phyloP scores from a whole-genome alignment of 2,113 vertebrate species.

The Anolis carolinensis region DNA sequence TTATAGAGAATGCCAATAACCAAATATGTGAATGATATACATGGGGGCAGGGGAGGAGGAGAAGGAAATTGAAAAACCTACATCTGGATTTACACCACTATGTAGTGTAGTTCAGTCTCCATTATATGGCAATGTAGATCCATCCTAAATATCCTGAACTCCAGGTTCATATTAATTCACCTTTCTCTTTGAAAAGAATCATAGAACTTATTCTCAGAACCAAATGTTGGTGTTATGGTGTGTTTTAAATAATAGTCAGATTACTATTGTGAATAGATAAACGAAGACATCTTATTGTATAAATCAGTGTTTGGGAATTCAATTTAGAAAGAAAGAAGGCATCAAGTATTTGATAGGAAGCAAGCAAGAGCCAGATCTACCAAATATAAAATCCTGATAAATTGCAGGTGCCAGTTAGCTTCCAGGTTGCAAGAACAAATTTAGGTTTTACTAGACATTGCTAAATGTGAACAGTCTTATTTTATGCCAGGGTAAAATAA shows the following conservation, averaged over 20 bases:
- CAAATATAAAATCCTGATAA: constrained; percentile 4
- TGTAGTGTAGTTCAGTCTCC: too few species aligned
- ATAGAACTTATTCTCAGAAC: neutral
- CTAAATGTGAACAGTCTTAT: constrained; percentile 19
- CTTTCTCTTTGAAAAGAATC: neutral
- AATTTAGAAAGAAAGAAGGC: neutral
- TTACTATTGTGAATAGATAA: neutral
- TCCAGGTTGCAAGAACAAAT: constrained; percentile 23
- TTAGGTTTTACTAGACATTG: constrained; percentile 24
- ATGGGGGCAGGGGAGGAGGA: too few species aligned
- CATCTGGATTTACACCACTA: too few species aligned
- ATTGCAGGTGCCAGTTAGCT: constrained; percentile 7
- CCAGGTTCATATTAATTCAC: neutral
- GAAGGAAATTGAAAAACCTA: too few species aligned
- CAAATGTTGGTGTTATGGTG: neutral
- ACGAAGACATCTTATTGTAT: neutral
- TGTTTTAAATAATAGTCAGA: neutral
- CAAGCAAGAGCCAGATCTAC: neutral
- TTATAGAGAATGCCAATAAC: neutral
- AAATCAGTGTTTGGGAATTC: neutral
- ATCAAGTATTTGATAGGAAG: neutral
- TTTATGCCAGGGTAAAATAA: constrained; percentile 30
- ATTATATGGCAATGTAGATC: too few species aligned
- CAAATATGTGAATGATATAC: neutral
- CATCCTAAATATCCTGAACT: too few species aligned